Conservation (phyloP, 1,140 invertebrate species). For the Tribolium castaneum region DNA sequence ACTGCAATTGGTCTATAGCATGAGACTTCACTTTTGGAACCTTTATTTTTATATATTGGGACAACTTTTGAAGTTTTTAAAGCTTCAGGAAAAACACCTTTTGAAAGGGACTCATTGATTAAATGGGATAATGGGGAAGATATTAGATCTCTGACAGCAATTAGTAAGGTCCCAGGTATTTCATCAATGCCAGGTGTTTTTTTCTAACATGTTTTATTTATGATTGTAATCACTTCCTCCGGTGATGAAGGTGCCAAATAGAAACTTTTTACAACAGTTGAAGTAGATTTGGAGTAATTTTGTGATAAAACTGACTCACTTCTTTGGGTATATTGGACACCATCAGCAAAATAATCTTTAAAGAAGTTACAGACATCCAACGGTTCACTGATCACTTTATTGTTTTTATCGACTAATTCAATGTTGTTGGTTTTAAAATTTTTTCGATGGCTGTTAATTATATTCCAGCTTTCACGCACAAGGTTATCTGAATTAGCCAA, state of each 20-base stretch:
- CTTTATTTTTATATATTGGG: constrained; percentile 14
- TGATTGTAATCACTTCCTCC: background rate
- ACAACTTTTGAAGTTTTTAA: constrained; percentile 33
- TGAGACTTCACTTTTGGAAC: constrained; percentile 9
- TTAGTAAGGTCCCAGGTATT: constrained; percentile 7
- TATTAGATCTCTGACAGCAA: constrained; percentile 13
- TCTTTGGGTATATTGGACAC: background rate
- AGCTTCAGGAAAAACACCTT: background rate
- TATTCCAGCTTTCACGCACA: background rate
- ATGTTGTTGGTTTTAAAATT: background rate
- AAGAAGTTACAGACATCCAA: background rate
- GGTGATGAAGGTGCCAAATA: background rate
- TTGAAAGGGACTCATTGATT: constrained; percentile 8
- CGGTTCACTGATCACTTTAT: background rate
- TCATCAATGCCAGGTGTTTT: constrained; percentile 22
- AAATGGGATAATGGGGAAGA: background rate
- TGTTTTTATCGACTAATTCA: background rate
- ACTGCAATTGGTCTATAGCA: constrained; percentile 1
- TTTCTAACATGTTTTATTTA: background rate
- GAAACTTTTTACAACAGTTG: background rate
- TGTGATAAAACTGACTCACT: background rate
- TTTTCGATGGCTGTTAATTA: background rate
- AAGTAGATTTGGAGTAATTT: background rate
- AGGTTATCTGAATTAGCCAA: background rate
- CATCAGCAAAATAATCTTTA: background rate